Base-by-base conservation (phyloP, 1,140 invertebrate species). In the Hyposmocoma kahamanoa region DNA sequence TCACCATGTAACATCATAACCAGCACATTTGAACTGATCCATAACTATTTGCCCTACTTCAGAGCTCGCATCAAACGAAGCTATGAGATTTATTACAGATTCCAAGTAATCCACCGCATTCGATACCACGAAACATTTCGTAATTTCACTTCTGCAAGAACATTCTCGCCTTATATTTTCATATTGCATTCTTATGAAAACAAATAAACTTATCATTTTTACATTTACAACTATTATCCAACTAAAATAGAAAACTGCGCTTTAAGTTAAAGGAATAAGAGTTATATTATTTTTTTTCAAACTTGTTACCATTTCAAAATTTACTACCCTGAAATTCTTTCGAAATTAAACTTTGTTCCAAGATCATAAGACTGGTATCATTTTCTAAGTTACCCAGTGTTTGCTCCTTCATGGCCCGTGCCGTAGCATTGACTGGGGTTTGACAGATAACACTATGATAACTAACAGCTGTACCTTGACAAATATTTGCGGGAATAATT, bases 391-490 rank as follows among this genome's bases (percentile, higher is more conserved):
- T 13, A 3, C 6, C 10, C 28, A 30, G 13, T 10, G 13, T 30
- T 58, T 59, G 55, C 45, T 46, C 47, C 69, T 61, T 44, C 59
- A 38, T 68, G 62, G 71, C 67, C 66, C 74, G 80, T 75, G 78
- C 70, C 68, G 59, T 63, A 78, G 69, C 72, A 84, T 83, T 84
- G 81, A 84, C 81, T 82, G 75, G 66, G 72, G 69, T 84, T 84
- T 84, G 81, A 81, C 81, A 84, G 81, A 84, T 84, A 84, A 84
- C 63, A 66, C 59, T 56, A 48, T 73, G 81, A 84, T 84, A 83
- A 81, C 50, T 59, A 69, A 74, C 76, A 76, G 66, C 64, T 75
- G 67, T 70, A 66, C 56, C 48, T 62, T 46, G 47, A 62, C 67
- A 75, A 84, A 84, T 81, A 84, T 84, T 84, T 76, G 65, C 72